These are phyloP conservation scores for Hemibagrus wyckioides DNA, from an alignment of 2,113 vertebrate genomes.

Conservation along the genomic window DNA sequence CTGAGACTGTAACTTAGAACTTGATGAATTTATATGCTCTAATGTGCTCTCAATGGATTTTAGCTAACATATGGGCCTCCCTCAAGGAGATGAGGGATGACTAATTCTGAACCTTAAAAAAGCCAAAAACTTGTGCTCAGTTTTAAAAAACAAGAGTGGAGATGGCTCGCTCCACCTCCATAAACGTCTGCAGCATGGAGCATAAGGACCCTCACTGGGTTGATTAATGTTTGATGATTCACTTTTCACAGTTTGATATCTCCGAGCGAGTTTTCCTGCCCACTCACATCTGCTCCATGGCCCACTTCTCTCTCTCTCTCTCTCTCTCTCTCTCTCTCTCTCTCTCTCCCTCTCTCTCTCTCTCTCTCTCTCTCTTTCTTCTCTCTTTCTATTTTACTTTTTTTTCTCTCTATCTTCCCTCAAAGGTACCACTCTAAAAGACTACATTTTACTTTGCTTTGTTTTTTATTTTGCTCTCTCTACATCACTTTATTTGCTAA, in stretches of 20 bases:
- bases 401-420: background rate
- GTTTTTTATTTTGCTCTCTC: background rate
- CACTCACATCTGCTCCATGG: constrained; percentile 46
- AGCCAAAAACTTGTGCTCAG: background rate
- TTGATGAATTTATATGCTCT: constrained; percentile 12
- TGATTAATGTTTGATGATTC: constrained; percentile 53
- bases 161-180: background rate
- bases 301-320: constrained; percentile 1
- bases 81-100: background rate
- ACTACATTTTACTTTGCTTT: background rate
- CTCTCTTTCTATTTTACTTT: too few species aligned
- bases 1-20: constrained; percentile 7
- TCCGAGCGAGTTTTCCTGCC: constrained; percentile 28
- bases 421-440: background rate
- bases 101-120: constrained; percentile 5
- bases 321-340: too few species aligned
- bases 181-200: constrained; percentile 22
- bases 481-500: background rate
- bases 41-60: constrained; percentile 5
- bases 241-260: constrained; percentile 52
- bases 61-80: constrained; percentile 25
- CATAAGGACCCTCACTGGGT: constrained; percentile 45
- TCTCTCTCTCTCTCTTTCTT: background rate
- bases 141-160: background rate
- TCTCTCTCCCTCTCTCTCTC: background rate